phyloP scores from a whole-genome alignment of 2,113 vertebrate species.

The Leucopsar rothschildi region DNA sequence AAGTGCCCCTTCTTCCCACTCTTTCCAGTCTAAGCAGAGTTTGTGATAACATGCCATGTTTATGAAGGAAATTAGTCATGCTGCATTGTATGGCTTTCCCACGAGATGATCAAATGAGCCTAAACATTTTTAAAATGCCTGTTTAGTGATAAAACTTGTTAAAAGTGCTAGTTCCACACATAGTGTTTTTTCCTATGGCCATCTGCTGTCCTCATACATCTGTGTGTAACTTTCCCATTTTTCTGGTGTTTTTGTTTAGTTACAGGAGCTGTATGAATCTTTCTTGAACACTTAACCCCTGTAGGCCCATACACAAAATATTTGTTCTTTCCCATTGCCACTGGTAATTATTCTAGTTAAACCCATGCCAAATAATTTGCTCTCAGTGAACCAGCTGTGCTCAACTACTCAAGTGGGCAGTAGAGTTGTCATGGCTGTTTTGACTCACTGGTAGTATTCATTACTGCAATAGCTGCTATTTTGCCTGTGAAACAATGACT shows the following conservation, averaged over 20 bases:
- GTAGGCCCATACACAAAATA: background rate
- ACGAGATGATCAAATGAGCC: background rate
- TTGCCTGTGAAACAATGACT: background rate
- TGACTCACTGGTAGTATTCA: background rate
- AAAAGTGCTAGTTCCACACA: background rate
- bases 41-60: background rate
- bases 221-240: background rate
- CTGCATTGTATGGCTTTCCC: background rate
- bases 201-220: background rate
- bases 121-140: background rate
- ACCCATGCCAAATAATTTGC: background rate
- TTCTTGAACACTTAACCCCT: background rate
- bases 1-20: background rate
- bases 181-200: background rate
- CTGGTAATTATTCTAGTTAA: background rate
- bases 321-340: background rate
- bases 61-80: background rate
- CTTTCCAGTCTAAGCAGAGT: background rate
- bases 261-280: background rate
- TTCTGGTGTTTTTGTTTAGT: slow-evolving; percentile 3
- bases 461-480: background rate
- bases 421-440: background rate
- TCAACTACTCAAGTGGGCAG: background rate
- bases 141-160: background rate
- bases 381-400: background rate